These are phyloP conservation scores for Poecilia picta DNA, from an alignment of 2,797 vertebrate genomes.

Conservation along the genomic window DNA sequence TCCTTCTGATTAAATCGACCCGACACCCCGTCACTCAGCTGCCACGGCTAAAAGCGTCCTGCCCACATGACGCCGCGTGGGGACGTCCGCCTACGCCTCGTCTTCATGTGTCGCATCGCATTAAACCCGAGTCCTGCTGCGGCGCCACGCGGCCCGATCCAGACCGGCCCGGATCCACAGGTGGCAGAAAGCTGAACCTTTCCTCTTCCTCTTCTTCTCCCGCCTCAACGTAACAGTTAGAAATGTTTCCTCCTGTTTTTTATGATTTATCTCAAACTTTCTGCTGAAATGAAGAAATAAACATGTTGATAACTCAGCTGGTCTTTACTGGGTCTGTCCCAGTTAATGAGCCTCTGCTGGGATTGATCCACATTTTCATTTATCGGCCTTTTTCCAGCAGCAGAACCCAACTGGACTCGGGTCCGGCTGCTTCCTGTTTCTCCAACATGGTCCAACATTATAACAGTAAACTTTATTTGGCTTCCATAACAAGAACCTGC, in stretches of 20 bases:
- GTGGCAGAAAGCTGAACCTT: not conserved
- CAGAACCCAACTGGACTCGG: not conserved
- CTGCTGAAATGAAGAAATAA: no score
- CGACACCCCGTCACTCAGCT: not conserved
- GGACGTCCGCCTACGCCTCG: not conserved
- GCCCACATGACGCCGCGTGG: not conserved
- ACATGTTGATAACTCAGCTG: no score
- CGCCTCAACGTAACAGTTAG: not conserved
- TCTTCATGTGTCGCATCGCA: not conserved
- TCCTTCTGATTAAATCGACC: conserved; percentile 9
- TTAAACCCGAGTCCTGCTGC: not conserved
- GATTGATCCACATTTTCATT: not conserved
- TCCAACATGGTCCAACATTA: not conserved
- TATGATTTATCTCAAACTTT: not conserved
- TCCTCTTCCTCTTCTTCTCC: not conserved
- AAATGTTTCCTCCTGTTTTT: not conserved
- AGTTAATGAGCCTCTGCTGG: not conserved
- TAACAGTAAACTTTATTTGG: no score
- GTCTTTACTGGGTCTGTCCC: not conserved
- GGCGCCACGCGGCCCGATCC: conserved; percentile 10
- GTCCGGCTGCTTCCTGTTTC: not conserved
- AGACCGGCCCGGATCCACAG: conserved; percentile 1
- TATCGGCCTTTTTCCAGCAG: not conserved
- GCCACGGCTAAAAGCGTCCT: conserved; percentile 1
- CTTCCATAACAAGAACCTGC: no score